These are phyloP conservation scores for Piprites chloris DNA, from an alignment of 2,113 vertebrate species.

Conservation along the genomic window DNA sequence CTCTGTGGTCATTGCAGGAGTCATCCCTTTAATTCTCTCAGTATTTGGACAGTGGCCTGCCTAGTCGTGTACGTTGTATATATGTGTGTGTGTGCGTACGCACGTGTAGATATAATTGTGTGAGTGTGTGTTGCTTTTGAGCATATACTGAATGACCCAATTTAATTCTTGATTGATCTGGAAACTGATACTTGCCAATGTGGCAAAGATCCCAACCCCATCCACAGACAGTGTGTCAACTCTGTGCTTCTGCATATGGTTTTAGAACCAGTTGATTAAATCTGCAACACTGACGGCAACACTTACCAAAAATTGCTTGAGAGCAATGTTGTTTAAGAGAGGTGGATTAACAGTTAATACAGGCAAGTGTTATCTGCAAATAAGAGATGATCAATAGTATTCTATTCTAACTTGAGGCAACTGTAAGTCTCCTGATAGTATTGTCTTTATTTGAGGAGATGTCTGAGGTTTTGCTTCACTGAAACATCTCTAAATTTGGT, in stretches of 20 bases:
- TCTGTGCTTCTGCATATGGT: neutral
- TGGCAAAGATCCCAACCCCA: neutral
- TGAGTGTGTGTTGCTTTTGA: neutral
- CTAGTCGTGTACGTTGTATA: neutral
- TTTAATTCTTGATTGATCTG: neutral
- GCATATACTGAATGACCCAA: neutral
- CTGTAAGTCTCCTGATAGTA: neutral
- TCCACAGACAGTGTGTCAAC: neutral
- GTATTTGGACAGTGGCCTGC: neutral
- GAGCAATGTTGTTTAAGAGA: neutral
- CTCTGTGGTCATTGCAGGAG: neutral
- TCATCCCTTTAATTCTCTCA: neutral
- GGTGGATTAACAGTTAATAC: neutral
- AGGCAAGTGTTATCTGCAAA: neutral
- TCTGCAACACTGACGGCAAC: neutral
- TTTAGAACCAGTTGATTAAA: neutral
- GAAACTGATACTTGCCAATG: neutral
- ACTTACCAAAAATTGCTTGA: neutral
- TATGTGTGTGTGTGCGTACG: neutral
- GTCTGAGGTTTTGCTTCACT: neutral
- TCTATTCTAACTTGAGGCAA: neutral
- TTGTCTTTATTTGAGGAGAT: constrained; percentile 22
- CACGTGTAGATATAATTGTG: fast-evolving
- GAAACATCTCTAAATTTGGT: constrained; percentile 37
- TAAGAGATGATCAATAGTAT: neutral